Conservation (phyloP, 1,140 invertebrate species). For the Hestina assimilis region DNA sequence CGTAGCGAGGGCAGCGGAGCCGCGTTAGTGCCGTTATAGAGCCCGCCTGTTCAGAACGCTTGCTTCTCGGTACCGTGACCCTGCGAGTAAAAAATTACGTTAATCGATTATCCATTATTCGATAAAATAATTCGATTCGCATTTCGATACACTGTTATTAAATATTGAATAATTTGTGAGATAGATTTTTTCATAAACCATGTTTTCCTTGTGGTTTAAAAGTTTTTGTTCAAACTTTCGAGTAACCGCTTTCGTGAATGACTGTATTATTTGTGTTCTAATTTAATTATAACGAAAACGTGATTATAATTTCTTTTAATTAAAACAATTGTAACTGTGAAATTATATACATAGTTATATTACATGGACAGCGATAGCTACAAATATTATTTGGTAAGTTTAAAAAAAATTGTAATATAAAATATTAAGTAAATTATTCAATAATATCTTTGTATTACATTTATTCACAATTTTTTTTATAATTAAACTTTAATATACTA, state of each 20-base stretch:
- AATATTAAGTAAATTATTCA: no score
- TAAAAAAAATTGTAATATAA: no score
- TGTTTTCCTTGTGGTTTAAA: not conserved
- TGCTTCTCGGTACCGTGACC: constrained; percentile 18
- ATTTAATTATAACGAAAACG: not conserved
- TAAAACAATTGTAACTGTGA: no score
- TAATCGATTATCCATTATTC: not conserved
- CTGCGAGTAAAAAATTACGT: not conserved
- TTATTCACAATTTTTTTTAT: no score
- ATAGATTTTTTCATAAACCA: not conserved
- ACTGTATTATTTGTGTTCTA: not conserved
- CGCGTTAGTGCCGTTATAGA: constrained; percentile 51
- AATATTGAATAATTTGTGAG: not conserved
- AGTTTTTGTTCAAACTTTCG: not conserved
- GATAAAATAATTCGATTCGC: not conserved
- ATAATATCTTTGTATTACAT: no score
- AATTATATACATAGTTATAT: no score
- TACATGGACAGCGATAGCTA: no score
- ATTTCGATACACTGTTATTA: not conserved
- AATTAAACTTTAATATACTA: no score
- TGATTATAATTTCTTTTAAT: not conserved
- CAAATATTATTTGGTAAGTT: no score
- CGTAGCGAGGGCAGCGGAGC: constrained; percentile 29
- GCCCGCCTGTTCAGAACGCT: constrained; percentile 40
- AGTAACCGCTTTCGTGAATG: not conserved